A percentile compares a stretch with the other conserved stretches of the same genome.
Evolutionary conservation across 2,113 vertebrate genomes (phyloP).

Genomic region (Aegithalos caudatus): DNA sequence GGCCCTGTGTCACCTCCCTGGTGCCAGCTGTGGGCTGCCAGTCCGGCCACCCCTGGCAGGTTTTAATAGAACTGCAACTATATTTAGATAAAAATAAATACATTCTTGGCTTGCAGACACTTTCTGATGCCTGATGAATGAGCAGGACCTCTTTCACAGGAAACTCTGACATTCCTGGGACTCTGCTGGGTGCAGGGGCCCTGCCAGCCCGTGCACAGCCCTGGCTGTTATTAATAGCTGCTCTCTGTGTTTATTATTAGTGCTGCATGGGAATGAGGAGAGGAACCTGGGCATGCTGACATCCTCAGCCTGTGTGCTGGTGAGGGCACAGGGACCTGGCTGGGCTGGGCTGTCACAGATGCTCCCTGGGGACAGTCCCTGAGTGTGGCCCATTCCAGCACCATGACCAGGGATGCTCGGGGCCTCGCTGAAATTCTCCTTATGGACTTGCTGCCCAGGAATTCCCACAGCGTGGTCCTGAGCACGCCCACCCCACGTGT

Average conservation of each 20-base stretch:
- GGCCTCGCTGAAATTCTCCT: background rate
- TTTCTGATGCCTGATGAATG: slow-evolving; percentile 31
- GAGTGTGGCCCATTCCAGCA: rapidly evolving
- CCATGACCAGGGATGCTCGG: rapidly evolving
- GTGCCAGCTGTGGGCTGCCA: rapidly evolving
- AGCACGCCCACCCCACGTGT: rapidly evolving
- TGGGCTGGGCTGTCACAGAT: rapidly evolving
- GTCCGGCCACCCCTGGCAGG: background rate
- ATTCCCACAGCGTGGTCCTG: background rate
- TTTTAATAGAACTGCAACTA: background rate
- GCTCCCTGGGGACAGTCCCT: background rate
- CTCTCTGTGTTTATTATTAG: background rate
- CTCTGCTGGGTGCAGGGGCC: background rate
- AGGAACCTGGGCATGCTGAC: background rate
- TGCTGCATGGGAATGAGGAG: background rate
- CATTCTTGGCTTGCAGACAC: background rate
- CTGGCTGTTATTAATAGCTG: background rate
- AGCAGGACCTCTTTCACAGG: slow-evolving; percentile 5
- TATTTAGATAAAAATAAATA: slow-evolving; percentile 40
- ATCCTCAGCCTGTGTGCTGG: background rate
- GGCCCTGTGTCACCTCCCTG: rapidly evolving
- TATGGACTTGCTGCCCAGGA: background rate
- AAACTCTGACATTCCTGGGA: background rate
- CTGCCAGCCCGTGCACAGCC: background rate
- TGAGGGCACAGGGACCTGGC: background rate